phyloP scores from a whole-genome alignment of 1,140 invertebrate species.

The Drosophila ercepeae region DNA sequence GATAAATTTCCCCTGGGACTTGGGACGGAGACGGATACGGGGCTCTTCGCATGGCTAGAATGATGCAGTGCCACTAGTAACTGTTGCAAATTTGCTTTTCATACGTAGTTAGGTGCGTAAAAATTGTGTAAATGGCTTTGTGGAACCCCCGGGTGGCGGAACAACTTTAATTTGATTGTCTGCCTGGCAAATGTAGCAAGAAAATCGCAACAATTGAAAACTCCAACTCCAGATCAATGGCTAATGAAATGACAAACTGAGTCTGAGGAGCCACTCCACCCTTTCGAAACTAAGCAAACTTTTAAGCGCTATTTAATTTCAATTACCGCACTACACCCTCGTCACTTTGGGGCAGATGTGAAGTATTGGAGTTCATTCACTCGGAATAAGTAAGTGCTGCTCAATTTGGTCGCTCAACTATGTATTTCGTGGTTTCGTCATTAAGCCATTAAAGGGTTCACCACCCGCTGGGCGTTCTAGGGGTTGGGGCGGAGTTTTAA shows the following conservation, averaged over 20 bases:
- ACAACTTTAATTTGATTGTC: slow-evolving; percentile 5
- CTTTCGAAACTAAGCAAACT: slow-evolving; percentile 28
- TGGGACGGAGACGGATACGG: slow-evolving; percentile 1
- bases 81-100: slow-evolving; percentile 39
- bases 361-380: slow-evolving; percentile 44
- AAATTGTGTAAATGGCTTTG: slow-evolving; percentile 33
- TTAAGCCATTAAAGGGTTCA: slow-evolving; percentile 70
- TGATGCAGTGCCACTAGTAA: slow-evolving; percentile 44
- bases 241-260: slow-evolving; percentile 48
- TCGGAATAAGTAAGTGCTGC: slow-evolving; percentile 74
- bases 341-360: slow-evolving; percentile 25
- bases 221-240: slow-evolving; percentile 28
- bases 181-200: neutral
- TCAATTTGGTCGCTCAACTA: slow-evolving; percentile 76
- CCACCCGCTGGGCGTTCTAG: neutral
- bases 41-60: slow-evolving; percentile 8
- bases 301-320: slow-evolving; percentile 52
- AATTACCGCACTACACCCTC: slow-evolving; percentile 34
- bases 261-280: neutral
- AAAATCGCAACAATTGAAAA: slow-evolving; percentile 33
- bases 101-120: slow-evolving; percentile 37
- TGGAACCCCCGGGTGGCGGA: neutral
- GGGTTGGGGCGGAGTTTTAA: slow-evolving; percentile 30
- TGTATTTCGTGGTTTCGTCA: slow-evolving; percentile 76
- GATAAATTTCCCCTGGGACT: slow-evolving; percentile 81